phyloP scores from a whole-genome alignment of 1,140 invertebrate species.

The Neodiprion lecontei region DNA sequence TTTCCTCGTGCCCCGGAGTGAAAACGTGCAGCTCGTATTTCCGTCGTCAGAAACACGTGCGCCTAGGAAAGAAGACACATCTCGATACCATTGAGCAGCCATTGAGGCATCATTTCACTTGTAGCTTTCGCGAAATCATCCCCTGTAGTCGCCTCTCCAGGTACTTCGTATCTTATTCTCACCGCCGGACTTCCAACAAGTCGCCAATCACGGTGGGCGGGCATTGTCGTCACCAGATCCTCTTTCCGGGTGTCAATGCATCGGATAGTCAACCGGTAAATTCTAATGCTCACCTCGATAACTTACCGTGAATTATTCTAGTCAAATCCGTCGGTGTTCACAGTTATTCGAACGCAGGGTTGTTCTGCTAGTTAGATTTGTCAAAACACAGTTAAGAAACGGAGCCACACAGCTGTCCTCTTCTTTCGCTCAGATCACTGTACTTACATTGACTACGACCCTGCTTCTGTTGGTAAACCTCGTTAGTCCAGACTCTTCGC shows the following conservation, averaged over 20 bases:
- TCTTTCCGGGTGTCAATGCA: neutral
- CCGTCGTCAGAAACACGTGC: neutral
- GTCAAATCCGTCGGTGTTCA: no score
- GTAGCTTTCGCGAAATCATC: neutral
- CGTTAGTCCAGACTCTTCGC: no score
- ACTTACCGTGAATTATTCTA: neutral
- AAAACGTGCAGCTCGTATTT: neutral
- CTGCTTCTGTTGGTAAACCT: no score
- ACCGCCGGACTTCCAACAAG: neutral
- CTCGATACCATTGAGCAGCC: no score
- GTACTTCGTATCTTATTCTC: neutral
- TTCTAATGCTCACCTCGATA: neutral
- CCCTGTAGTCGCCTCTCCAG: no score
- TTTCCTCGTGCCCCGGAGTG: constrained; percentile 3
- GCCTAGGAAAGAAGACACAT: neutral
- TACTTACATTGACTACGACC: no score
- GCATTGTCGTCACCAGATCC: neutral
- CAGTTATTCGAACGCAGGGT: no score
- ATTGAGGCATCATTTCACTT: no score
- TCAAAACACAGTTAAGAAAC: no score
- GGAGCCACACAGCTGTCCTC: no score
- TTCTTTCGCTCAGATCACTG: no score
- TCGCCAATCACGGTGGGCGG: neutral
- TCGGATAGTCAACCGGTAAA: neutral
- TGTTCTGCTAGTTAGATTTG: no score